Percentiles rank a stretch among this genome's conserved stretches.
phyloP scores from a whole-genome alignment of 1,140 invertebrate genomes.

The Drosophila insularis region DNA sequence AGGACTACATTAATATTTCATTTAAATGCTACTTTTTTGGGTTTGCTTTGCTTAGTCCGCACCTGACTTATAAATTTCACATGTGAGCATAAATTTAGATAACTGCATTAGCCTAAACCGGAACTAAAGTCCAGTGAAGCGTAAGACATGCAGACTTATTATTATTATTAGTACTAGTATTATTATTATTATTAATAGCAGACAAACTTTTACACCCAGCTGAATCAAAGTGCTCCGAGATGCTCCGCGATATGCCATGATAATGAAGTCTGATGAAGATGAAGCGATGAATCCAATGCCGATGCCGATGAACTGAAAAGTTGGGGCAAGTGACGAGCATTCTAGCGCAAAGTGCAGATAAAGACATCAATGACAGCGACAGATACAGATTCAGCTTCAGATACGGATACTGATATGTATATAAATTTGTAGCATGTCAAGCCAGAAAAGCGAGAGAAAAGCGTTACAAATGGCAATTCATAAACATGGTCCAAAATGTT shows the following conservation, averaged over 20 bases:
- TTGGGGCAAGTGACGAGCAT: constrained; percentile 58
- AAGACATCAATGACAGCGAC: constrained; percentile 51
- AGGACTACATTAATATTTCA: too few relatives aligned
- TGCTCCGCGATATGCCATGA: constrained; percentile 20
- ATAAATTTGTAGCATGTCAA: constrained; percentile 77
- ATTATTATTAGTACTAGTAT: constrained; percentile 38
- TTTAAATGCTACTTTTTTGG: too few relatives aligned
- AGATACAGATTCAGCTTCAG: constrained; percentile 37
- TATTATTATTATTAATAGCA: constrained; percentile 48
- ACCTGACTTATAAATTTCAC: constrained; percentile 18
- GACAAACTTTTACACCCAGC: constrained; percentile 28
- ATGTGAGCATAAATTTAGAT: constrained; percentile 47
- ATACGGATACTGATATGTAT: constrained; percentile 45
- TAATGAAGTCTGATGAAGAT: constrained; percentile 57
- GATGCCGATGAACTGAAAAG: constrained; percentile 58
- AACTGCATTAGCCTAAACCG: constrained; percentile 70
- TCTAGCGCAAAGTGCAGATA: constrained; percentile 77
- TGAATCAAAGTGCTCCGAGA: constrained; percentile 37
- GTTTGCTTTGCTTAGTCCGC: too few relatives aligned
- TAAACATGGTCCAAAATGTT: constrained; percentile 43
- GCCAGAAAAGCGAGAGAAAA: constrained; percentile 21
- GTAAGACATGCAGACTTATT: constrained; percentile 56
- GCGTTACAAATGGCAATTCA: constrained; percentile 75
- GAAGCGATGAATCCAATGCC: constrained; percentile 33
- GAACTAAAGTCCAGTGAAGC: constrained; percentile 66